These are phyloP conservation scores for Syngnathoides biaculeatus DNA, from an alignment of 2,113 vertebrate species.

Conservation along the genomic window DNA sequence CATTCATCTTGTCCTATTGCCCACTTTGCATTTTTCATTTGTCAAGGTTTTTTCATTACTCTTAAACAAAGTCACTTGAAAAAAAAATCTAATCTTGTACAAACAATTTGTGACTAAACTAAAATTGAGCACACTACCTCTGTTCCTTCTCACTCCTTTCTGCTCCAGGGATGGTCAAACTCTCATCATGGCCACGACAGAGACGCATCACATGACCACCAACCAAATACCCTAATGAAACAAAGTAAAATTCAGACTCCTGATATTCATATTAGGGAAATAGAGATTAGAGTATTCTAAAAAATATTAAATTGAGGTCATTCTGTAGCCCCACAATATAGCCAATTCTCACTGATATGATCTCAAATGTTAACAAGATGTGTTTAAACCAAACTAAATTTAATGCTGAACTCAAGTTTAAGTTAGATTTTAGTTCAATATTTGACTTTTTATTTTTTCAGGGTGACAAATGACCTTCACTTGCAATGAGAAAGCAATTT, in stretches of 20 bases:
- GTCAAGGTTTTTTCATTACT: background rate
- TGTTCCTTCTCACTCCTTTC: conserved; percentile 83
- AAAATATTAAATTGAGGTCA: background rate
- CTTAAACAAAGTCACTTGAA: background rate
- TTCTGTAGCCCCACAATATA: background rate
- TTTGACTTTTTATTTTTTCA: too few species aligned
- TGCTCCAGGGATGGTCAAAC: conserved; percentile 87
- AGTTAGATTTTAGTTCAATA: too few species aligned
- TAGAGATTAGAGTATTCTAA: background rate
- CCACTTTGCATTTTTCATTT: background rate
- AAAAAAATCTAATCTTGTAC: background rate
- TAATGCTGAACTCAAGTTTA: too few species aligned
- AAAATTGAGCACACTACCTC: conserved; percentile 59
- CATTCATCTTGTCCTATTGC: background rate
- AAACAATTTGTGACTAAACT: background rate
- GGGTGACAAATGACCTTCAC: too few species aligned
- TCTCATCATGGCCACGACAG: conserved; percentile 94
- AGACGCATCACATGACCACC: conserved; percentile 93
- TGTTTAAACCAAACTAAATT: too few species aligned
- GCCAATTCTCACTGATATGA: background rate
- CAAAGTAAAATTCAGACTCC: background rate
- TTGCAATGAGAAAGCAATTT: too few species aligned
- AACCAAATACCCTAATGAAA: conserved; percentile 79
- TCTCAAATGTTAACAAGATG: too few species aligned
- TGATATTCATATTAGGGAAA: background rate